These are phyloP conservation scores for Danio albolineatus DNA, from an alignment of 2,797 vertebrate genomes.

Conservation along the genomic window DNA sequence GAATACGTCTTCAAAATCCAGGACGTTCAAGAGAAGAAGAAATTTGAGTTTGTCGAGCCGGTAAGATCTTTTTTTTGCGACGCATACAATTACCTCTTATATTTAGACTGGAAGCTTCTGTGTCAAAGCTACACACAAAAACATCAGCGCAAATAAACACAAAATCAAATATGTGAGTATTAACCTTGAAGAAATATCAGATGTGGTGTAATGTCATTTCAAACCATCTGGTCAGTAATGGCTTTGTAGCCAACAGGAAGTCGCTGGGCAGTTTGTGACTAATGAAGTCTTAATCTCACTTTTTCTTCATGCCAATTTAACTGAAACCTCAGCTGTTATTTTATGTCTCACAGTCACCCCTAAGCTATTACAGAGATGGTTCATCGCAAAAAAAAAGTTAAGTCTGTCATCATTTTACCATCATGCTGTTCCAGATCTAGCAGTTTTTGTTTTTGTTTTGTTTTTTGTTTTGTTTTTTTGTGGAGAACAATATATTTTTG, in stretches of 20 bases:
- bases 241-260: conserved; percentile 22
- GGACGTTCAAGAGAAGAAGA: conserved; percentile 98
- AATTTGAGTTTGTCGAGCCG: conserved; percentile 98
- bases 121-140: conserved; percentile 2
- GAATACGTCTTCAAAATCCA: conserved; percentile 99
- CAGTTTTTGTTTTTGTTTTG: no score
- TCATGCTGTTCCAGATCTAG: background rate
- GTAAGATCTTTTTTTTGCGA: conserved; percentile 77
- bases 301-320: conserved; percentile 6
- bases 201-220: background rate
- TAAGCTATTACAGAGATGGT: background rate
- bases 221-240: conserved; percentile 37
- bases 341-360: background rate
- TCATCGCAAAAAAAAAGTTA: background rate
- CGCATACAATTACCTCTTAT: background rate
- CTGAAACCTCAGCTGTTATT: conserved; percentile 12
- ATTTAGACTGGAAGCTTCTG: background rate
- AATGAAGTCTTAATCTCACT: conserved; percentile 30
- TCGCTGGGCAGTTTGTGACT: conserved; percentile 22
- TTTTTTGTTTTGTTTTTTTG: no score
- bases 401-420: background rate
- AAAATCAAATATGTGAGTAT: background rate
- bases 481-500: background rate
- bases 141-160: background rate
- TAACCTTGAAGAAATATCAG: background rate